Conservation (phyloP, 2,113 vertebrate genomes). For the Paradisaea rubra region DNA sequence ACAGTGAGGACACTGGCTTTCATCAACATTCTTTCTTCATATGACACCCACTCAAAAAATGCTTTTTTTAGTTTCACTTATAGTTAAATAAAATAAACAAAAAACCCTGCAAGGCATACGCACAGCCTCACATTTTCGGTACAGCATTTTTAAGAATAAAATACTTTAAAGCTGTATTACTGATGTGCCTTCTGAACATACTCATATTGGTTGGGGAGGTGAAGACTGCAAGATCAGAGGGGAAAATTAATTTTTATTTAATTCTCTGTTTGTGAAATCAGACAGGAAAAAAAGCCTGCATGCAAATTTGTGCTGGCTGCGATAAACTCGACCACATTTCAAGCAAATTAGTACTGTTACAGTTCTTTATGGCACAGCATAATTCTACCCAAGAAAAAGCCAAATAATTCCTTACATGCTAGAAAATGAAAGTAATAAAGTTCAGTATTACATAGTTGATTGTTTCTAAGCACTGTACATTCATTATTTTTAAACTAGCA, state of each 20-base stretch:
- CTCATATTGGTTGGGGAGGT: background rate
- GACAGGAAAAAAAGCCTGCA: background rate
- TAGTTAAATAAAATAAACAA: background rate
- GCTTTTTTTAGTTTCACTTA: background rate
- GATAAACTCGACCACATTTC: conserved; percentile 18
- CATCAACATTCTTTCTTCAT: background rate
- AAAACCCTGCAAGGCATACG: background rate
- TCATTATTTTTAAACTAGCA: conserved; percentile 3
- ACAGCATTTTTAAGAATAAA: background rate
- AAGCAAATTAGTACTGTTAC: conserved; percentile 32
- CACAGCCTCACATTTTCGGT: background rate
- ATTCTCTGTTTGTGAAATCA: background rate
- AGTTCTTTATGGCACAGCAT: background rate
- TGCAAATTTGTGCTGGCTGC: background rate
- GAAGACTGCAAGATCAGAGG: background rate
- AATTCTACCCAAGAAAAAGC: conserved; percentile 25
- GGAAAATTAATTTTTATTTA: background rate
- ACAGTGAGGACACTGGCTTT: background rate
- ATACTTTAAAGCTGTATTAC: background rate
- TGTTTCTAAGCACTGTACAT: conserved; percentile 1
- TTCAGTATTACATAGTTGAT: background rate
- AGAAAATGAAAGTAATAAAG: conserved; percentile 12
- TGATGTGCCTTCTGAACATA: background rate
- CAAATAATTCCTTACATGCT: background rate
- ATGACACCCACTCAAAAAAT: background rate